Evolutionary conservation across 2,888 invertebrate genomes (phyloP).

Genomic region (Limnephilus rhombicus): DNA sequence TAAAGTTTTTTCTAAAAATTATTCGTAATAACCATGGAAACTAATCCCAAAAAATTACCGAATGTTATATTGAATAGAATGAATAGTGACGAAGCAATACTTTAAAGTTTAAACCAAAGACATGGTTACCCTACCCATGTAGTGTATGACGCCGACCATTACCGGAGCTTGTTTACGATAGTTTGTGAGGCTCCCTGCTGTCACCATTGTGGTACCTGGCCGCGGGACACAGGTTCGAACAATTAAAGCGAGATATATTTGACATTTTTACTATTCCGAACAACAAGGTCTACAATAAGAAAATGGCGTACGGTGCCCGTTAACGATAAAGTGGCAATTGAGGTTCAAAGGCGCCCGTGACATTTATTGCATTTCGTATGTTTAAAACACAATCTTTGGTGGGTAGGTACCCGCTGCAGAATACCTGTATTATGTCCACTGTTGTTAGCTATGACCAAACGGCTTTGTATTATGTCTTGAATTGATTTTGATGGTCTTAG

Average conservation of each 20-base stretch:
- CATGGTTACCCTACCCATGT: constrained; percentile 32
- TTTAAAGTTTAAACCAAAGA: background rate
- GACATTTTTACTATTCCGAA: constrained; percentile 63
- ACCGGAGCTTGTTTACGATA: constrained; percentile 52
- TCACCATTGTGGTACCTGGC: constrained; percentile 54
- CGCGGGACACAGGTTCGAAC: constrained; percentile 54
- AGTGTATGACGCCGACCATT: constrained; percentile 47
- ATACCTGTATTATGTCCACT: background rate
- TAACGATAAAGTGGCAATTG: constrained; percentile 62
- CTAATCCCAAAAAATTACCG: too few species aligned
- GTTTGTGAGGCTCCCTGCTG: constrained; percentile 58
- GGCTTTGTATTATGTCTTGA: background rate
- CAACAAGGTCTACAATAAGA: constrained; percentile 51
- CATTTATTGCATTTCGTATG: constrained; percentile 58
- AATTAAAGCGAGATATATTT: constrained; percentile 63
- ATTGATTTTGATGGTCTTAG: constrained; percentile 34
- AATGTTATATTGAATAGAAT: too few species aligned
- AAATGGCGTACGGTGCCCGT: constrained; percentile 51
- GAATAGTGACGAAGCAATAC: background rate
- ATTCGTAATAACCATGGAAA: too few species aligned
- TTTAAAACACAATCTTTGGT: background rate
- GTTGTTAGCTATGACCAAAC: background rate
- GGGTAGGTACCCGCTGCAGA: background rate
- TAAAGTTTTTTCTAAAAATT: too few species aligned
- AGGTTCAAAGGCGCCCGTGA: constrained; percentile 54